Evolutionary conservation across 2,797 vertebrate species (phyloP).

Genomic region (Poeciliopsis turneri): DNA sequence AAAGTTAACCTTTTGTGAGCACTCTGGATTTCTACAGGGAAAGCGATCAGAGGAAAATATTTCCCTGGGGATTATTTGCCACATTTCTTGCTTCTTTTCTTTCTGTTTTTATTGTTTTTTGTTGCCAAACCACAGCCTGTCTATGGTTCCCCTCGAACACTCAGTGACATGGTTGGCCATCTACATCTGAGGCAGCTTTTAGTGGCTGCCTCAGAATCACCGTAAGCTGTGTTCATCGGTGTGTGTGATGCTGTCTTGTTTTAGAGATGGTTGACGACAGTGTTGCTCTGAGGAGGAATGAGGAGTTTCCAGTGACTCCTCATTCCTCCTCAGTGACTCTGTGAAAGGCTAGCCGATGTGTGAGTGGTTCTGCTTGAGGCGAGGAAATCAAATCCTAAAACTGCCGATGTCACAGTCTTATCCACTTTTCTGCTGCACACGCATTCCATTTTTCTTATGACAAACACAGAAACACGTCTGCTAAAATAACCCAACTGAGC

Average conservation of each 20-base stretch:
- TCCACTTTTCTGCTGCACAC: slow-evolving; percentile 31
- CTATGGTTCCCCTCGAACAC: slow-evolving; percentile 15
- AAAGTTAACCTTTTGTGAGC: slow-evolving; percentile 7
- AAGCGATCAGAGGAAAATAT: slow-evolving; percentile 8
- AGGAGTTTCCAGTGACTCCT: slow-evolving; percentile 48
- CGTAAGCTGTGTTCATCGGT: slow-evolving; percentile 48
- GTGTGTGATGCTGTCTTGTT: slow-evolving; percentile 47
- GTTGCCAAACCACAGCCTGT: slow-evolving; percentile 10
- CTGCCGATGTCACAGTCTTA: slow-evolving; percentile 20
- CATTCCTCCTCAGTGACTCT: too few relatives aligned
- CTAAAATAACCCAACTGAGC: slow-evolving; percentile 29
- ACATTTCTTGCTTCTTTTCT: not conserved
- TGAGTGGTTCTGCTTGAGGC: slow-evolving; percentile 45
- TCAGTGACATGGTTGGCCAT: slow-evolving; percentile 20
- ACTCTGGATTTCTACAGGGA: slow-evolving; percentile 5
- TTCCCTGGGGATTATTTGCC: slow-evolving; percentile 24
- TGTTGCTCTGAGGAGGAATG: slow-evolving; percentile 46
- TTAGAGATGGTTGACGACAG: slow-evolving; percentile 72
- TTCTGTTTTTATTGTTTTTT: not conserved
- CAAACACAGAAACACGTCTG: slow-evolving; percentile 46
- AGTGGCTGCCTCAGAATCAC: slow-evolving; percentile 34
- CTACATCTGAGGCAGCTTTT: slow-evolving; percentile 16
- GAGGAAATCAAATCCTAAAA: slow-evolving; percentile 33
- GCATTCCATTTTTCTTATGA: slow-evolving; percentile 30
- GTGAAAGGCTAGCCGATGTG: slow-evolving; percentile 10